Conservation (phyloP, 30 jellyfish, hydroid and myxozoan genomes). For the Morbakka virulenta region DNA sequence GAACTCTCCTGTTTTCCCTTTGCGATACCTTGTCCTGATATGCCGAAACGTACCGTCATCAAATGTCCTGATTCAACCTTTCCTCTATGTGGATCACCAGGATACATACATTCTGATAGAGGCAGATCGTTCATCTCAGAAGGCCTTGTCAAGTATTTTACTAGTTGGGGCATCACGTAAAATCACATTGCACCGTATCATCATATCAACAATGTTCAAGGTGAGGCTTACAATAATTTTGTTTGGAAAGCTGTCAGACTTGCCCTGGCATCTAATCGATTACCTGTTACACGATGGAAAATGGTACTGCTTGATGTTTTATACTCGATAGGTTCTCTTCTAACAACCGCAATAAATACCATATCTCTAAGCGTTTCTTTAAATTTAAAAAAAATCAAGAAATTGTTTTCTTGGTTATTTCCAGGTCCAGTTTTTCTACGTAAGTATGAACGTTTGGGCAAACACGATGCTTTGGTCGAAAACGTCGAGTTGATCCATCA, state of each 20-base stretch:
- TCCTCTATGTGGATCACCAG: conserved; percentile 49
- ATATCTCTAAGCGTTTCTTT: too few species aligned
- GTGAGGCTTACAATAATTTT: conserved; percentile 32
- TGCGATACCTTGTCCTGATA: too few species aligned
- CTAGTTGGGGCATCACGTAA: conserved; percentile 37
- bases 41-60: conserved; percentile 26
- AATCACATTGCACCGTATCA: conserved; percentile 43
- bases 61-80: conserved; percentile 16
- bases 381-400: too few species aligned
- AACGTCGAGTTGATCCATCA: too few species aligned
- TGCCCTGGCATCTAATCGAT: conserved; percentile 37
- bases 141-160: conserved; percentile 33
- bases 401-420: too few species aligned
- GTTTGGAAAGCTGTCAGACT: conserved; percentile 52
- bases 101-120: conserved; percentile 57
- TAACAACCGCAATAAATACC: conserved; percentile 60
- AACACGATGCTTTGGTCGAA: too few species aligned
- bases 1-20: too few species aligned
- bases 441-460: too few species aligned
- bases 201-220: conserved; percentile 50
- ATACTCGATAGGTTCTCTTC: conserved; percentile 63
- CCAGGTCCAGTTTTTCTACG: too few species aligned
- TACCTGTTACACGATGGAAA: too few species aligned
- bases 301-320: conserved; percentile 59
- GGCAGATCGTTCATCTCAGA: conserved; percentile 52